Evolutionary conservation across 2,797 vertebrate species (phyloP), one percentile per base, ranked within the genome.

Genomic region (Morus bassanus): DNA sequence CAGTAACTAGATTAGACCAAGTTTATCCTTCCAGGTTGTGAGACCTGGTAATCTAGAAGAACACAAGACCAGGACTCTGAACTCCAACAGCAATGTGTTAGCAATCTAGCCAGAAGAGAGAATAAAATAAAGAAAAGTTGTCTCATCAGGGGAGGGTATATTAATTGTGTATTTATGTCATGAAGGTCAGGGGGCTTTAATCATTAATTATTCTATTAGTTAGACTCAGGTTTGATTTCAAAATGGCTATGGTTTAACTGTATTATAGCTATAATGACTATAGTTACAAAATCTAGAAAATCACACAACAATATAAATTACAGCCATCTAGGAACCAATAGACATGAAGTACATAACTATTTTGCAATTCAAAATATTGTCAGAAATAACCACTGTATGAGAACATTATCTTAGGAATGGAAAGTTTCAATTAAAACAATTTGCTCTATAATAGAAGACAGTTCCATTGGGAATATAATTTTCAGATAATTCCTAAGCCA

Each of bases 61-160:
- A 63, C 21, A 57, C 7, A 48, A 57, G 37, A 53, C 12, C 5
- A 39, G 21, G 13, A 82, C 18, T n/a, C 65, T 70, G 25, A 82
- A 63, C 4, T 31, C n/a, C 9, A 88, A 33, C 5, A 53, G 16
- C 23, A 74, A 63, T 23, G 3, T 23, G 13, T 33, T 22, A 88
- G 24, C 18, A 28, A 70, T 31, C 13, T 25, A 63, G 18, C 7
- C 18, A 75, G 33, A 50, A 31, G 0, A 72, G 8, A 57, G 11
- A 50, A 70, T 39, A 46, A 74, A 25, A 33, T 39, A 33, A 13
- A 18, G 0, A n/a, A 61, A 65, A 31, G 18, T 4, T 48, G 7
- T 61, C 2, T 10, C 3, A 63, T 2, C 15, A 51, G 10, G 27
- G 13, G 4, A 57, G 10, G 0, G 0, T 72, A 35, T 7, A 19